phyloP scores from a whole-genome alignment of 2,888 invertebrate genomes.

The Brachyptera risi region DNA sequence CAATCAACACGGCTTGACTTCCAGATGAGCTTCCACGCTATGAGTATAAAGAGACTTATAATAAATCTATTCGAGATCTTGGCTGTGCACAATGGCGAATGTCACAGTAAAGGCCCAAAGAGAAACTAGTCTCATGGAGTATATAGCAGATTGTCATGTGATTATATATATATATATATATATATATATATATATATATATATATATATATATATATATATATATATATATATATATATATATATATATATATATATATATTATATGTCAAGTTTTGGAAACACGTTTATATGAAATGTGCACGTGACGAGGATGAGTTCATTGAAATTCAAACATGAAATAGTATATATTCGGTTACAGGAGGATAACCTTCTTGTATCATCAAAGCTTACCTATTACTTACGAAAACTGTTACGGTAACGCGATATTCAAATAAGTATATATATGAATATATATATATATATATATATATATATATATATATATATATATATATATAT shows the following conservation, averaged over 20 bases:
- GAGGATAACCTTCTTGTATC: background rate
- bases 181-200: too few relatives aligned
- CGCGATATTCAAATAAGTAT: too few relatives aligned
- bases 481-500: too few relatives aligned
- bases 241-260: too few relatives aligned
- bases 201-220: too few relatives aligned
- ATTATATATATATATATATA: too few relatives aligned
- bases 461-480: too few relatives aligned
- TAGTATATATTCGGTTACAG: slow-evolving; percentile 1
- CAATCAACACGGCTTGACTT: background rate
- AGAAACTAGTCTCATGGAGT: slow-evolving; percentile 18
- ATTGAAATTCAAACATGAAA: slow-evolving; percentile 17
- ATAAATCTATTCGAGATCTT: slow-evolving; percentile 16
- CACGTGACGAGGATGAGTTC: background rate
- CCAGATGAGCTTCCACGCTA: slow-evolving; percentile 3
- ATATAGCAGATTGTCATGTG: slow-evolving; percentile 10
- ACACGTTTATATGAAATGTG: background rate
- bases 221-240: too few relatives aligned
- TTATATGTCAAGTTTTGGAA: background rate
- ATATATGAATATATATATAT: background rate
- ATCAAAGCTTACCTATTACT: slow-evolving; percentile 6
- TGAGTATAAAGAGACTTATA: slow-evolving; percentile 4
- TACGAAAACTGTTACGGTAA: background rate
- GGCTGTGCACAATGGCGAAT: background rate
- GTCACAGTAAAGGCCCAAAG: slow-evolving; percentile 13